These are phyloP conservation scores for Byasa hedistus DNA, from an alignment of 2,888 invertebrate species.

Conservation along the genomic window DNA sequence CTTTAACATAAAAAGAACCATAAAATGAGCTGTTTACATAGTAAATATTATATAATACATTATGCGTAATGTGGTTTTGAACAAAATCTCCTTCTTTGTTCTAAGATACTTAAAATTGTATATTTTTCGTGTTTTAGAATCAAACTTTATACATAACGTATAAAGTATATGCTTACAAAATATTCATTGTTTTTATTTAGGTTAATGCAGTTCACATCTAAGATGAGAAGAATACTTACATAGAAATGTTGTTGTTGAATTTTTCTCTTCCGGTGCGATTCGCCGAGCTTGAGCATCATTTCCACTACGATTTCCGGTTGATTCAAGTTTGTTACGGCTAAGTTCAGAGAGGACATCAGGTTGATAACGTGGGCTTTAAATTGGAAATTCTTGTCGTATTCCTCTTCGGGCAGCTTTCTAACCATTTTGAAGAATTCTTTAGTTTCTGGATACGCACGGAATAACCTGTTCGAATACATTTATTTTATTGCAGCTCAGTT, in stretches of 20 bases:
- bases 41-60: too few relatives aligned
- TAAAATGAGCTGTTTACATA: too few relatives aligned
- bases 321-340: slow-evolving; percentile 62
- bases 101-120: too few relatives aligned
- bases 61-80: too few relatives aligned
- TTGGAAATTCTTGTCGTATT: slow-evolving; percentile 61
- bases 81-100: too few relatives aligned
- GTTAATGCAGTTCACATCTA: not conserved
- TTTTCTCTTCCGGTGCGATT: slow-evolving; percentile 60
- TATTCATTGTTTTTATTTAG: not conserved
- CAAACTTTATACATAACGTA: not conserved
- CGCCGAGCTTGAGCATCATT: slow-evolving; percentile 71
- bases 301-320: slow-evolving; percentile 68
- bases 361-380: slow-evolving; percentile 75
- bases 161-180: too few relatives aligned
- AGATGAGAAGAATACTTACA: slow-evolving; percentile 45
- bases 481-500: not conserved
- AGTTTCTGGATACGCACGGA: slow-evolving; percentile 60
- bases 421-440: slow-evolving; percentile 70
- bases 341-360: slow-evolving; percentile 65
- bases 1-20: too few relatives aligned
- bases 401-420: slow-evolving; percentile 56
- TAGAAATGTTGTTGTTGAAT: slow-evolving; percentile 61
- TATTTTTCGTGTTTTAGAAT: too few relatives aligned
- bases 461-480: slow-evolving; percentile 44